Evolutionary conservation across 1,140 invertebrate species (phyloP), one percentile per base, ranked within the genome.

Genomic region (Bombus affinis): DNA sequence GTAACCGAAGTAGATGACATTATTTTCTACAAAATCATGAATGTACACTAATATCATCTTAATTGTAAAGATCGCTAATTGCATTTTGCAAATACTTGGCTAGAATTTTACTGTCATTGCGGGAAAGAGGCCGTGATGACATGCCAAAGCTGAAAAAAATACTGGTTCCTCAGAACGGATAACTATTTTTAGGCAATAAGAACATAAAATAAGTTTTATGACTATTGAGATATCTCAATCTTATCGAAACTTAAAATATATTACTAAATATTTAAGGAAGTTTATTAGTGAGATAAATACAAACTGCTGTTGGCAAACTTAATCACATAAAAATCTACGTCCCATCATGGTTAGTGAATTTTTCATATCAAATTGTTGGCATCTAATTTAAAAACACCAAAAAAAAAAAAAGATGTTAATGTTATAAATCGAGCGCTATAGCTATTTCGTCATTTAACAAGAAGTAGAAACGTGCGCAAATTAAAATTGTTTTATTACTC

Each of bases 321-420:
- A 89, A 87, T 82, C 74, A 57, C 15, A 85, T 88, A 86, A 89
- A 87, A 78, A 62, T 83, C 87, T 89, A 86, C 87, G 80, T 92
- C 88, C 81, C 81, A 62, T 89, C 81, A 87, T 80, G 88, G 81
- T 92, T 91, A 90, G 83, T 87, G 83, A 90, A 83, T 90, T 92
- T 90, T 83, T 86, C 86, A 86, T 90, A 89, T 86, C 81, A 89
- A 82, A 82, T 73, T 91, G 83, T 90, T 89, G 83, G 85, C 80
- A 81, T 88, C 80, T 86, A 71, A 85, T 82, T 85, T 73, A 86
- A 83, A 32, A 44, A 89, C 47, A 80, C 22, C 53, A 86, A 83
- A 85, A 83, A 86, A 83, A 83, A 85, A 83, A 77, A 76, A 79
- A 81, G 72, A 86, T 77, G 62, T 82, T 74, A 80, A 78, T 80